These are phyloP conservation scores for Falco columbarius DNA, from an alignment of 2,797 vertebrate species.

Conservation along the genomic window DNA sequence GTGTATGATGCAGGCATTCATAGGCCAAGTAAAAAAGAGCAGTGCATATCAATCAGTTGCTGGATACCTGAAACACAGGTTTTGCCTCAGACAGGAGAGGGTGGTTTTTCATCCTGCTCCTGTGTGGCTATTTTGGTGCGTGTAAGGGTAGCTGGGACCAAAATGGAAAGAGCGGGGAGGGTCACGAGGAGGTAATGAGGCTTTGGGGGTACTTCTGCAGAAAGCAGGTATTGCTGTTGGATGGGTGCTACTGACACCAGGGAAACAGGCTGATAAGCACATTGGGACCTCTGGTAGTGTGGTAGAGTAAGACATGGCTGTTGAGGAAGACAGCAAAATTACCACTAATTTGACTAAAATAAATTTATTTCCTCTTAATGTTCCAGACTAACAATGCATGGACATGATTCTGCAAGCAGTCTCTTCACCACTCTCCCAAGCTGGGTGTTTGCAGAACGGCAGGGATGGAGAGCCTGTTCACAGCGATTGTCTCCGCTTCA, in stretches of 20 bases:
- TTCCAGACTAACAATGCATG: not conserved
- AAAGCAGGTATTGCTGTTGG: not conserved
- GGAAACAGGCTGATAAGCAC: not conserved
- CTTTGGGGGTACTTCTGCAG: not conserved
- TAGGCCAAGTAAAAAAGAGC: not conserved
- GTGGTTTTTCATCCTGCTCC: not conserved
- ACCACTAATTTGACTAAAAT: not conserved
- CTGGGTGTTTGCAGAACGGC: not conserved
- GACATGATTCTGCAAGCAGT: not conserved
- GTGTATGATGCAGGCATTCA: not conserved
- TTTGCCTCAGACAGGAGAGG: not conserved
- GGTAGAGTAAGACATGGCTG: not conserved
- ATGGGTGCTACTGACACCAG: rapidly evolving
- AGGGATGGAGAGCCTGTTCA: not conserved
- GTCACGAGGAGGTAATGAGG: not conserved
- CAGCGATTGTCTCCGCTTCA: conserved; percentile 36
- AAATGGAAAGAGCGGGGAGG: not conserved
- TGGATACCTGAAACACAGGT: not conserved
- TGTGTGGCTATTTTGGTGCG: not conserved
- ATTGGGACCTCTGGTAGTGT: not conserved
- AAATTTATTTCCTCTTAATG: not conserved
- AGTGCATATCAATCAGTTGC: not conserved
- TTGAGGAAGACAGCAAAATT: not conserved
- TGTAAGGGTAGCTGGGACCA: not conserved
- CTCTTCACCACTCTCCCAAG: not conserved